phyloP scores from a whole-genome alignment of 2,113 vertebrate genomes.

The Colaptes auratus region DNA sequence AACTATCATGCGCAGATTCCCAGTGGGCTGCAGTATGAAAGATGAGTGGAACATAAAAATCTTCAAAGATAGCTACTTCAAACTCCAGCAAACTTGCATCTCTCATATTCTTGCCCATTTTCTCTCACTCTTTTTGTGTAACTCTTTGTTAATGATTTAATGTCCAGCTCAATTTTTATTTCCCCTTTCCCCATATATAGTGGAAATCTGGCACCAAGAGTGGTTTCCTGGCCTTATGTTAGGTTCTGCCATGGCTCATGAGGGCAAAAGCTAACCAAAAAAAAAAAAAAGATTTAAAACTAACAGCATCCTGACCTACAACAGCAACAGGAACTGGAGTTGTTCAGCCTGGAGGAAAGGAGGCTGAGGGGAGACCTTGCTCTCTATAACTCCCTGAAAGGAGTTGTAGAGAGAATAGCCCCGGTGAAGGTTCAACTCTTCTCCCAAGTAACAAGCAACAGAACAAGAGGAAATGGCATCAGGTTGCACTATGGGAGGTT shows the following conservation, averaged over 20 bases:
- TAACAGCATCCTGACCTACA: background rate
- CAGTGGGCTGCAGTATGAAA: background rate
- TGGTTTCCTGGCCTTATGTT: background rate
- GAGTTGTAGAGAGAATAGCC: too few species aligned
- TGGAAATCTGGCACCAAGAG: background rate
- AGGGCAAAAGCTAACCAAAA: background rate
- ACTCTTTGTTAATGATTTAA: background rate
- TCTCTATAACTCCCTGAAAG: background rate
- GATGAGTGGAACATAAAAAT: background rate
- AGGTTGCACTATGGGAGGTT: background rate
- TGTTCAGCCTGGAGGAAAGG: background rate
- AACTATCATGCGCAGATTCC: background rate
- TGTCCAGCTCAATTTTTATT: background rate
- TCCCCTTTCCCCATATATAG: too few species aligned
- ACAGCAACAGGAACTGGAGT: background rate
- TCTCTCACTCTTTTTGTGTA: background rate
- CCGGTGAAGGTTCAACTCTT: too few species aligned
- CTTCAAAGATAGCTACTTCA: slow-evolving; percentile 12
- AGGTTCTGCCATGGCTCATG: background rate
- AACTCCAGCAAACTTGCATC: background rate
- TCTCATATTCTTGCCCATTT: background rate
- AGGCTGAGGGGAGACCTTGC: background rate
- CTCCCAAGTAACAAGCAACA: too few species aligned
- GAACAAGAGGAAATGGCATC: background rate
- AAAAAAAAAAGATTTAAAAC: background rate